Percentiles rank a stretch among this genome's conserved stretches.
phyloP scores from a whole-genome alignment of 2,797 vertebrate species.

The Perodicticus potto region DNA sequence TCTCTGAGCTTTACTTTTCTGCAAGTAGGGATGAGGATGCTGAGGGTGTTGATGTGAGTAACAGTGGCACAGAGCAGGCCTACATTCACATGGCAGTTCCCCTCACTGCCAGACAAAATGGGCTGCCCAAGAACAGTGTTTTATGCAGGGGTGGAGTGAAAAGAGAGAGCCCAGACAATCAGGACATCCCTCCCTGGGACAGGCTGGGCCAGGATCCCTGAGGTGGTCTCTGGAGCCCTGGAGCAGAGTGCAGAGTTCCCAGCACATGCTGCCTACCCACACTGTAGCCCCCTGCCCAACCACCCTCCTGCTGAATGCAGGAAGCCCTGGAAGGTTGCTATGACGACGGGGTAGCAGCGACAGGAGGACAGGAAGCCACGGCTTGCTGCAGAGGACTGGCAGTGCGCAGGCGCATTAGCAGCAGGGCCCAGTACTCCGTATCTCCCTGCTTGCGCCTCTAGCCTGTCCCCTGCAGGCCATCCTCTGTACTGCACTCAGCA shows the following conservation, averaged over 20 bases:
- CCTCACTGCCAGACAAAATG: not conserved
- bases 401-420: not conserved
- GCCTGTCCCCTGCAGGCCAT: not conserved
- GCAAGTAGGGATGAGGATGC: not conserved
- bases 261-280: not conserved
- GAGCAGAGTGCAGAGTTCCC: not conserved
- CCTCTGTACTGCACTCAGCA: not conserved
- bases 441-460: not conserved
- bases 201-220: not conserved
- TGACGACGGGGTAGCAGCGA: not conserved
- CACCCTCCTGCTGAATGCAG: not conserved
- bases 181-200: not conserved
- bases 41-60: too few species aligned
- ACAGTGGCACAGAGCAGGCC: not conserved
- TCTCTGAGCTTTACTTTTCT: not conserved
- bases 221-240: not conserved
- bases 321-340: constrained; percentile 48
- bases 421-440: accelerated
- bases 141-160: not conserved
- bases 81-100: not conserved
- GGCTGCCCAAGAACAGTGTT: not conserved
- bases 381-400: constrained; percentile 51
- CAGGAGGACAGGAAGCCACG: not conserved
- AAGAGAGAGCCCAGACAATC: not conserved
- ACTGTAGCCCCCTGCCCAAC: not conserved